Base-by-base conservation (phyloP, 2,888 invertebrate genomes). In the Uropetala carovei region DNA sequence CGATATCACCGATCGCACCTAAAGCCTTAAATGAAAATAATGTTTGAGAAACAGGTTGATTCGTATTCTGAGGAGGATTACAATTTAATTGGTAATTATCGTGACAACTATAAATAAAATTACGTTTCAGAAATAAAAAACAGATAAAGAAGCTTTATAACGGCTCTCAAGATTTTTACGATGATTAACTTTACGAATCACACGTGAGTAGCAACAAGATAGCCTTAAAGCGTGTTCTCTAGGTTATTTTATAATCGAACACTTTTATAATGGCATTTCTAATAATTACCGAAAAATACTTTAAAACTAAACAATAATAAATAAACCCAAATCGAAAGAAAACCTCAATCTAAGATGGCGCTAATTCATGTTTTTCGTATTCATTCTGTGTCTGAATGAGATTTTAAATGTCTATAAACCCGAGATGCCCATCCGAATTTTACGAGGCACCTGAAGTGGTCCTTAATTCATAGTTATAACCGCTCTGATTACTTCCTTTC, bases 361-460 rank as follows among this genome's bases (percentile, higher is more conserved):
- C 13, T 75, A 75, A 27, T 43, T 83, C 56, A n/a, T 83, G 16
- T 14, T 56, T 10, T 43, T 57, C 43, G 43, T 16, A 82, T 30
- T 14, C 18, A 43, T 43, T 56, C 43, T 18, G 83, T n/a, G 64
- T 64, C 16, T n/a, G 56, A 83, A 83, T 43, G 83, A 14, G 83
- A 56, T n/a, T 83, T 83, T 83, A 83, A 83, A 83, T 83, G 43
- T 7, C 57, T 11, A 43, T 83, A 56, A 83, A 83, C 30, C n/a
- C 10, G 56, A 83, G 43, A 8, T 16, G n/a, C 13, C n/a, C 18
- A 27, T 43, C 13, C 9, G 2, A 16, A 16, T 83, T 43, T 83
- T 83, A 83, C 56, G 56, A 83, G 5, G 75, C 10, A 27, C 27
- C 75, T 27, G 75, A 27, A 75, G 22, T 27, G 22, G 10, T n/a